A percentile compares a stretch with the other conserved stretches of the same genome.
Evolutionary conservation across 2,113 vertebrate genomes (phyloP).

Genomic region (Limnothrissa miodon): DNA sequence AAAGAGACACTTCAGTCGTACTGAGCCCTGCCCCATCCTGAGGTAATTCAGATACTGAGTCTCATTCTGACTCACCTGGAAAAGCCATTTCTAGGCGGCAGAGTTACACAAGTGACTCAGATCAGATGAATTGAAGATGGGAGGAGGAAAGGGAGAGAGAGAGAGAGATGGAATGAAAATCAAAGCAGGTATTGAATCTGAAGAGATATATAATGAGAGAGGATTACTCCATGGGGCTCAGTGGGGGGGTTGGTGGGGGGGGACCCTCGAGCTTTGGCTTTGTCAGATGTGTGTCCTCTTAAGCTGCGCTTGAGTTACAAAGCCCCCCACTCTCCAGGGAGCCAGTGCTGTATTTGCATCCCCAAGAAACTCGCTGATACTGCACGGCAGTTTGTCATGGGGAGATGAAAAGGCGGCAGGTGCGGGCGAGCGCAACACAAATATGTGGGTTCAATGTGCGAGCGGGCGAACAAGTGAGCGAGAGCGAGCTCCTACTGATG

Average conservation of each 20-base stretch:
- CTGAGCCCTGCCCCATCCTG: not conserved
- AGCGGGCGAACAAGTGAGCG: not conserved
- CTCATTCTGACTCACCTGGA: slow-evolving; percentile 16
- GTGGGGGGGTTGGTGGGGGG: slow-evolving; percentile 17
- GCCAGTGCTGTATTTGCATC: slow-evolving; percentile 43
- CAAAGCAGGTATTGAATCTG: slow-evolving; percentile 42
- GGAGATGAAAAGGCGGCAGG: slow-evolving; percentile 27
- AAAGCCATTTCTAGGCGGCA: slow-evolving; percentile 14
- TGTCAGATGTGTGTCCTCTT: slow-evolving; percentile 42
- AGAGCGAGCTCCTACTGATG: slow-evolving; percentile 1
- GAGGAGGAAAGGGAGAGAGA: slow-evolving; percentile 1
- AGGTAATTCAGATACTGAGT: slow-evolving; percentile 1
- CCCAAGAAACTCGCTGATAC: slow-evolving; percentile 28
- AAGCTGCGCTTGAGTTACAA: slow-evolving; percentile 45
- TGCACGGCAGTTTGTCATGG: not conserved
- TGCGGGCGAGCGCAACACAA: slow-evolving; percentile 2
- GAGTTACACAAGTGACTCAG: slow-evolving; percentile 30
- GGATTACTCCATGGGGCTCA: slow-evolving; percentile 43
- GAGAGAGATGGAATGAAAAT: slow-evolving; percentile 21
- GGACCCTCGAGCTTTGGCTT: slow-evolving; percentile 29
- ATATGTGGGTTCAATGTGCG: slow-evolving; percentile 16
- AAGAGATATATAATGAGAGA: slow-evolving; percentile 40
- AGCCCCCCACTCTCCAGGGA: slow-evolving; percentile 37
- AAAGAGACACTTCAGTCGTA: not conserved
- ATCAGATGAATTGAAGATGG: slow-evolving; percentile 31